Evolutionary conservation across 2,797 vertebrate genomes (phyloP).

Genomic region (Sebastes steindachneri): DNA sequence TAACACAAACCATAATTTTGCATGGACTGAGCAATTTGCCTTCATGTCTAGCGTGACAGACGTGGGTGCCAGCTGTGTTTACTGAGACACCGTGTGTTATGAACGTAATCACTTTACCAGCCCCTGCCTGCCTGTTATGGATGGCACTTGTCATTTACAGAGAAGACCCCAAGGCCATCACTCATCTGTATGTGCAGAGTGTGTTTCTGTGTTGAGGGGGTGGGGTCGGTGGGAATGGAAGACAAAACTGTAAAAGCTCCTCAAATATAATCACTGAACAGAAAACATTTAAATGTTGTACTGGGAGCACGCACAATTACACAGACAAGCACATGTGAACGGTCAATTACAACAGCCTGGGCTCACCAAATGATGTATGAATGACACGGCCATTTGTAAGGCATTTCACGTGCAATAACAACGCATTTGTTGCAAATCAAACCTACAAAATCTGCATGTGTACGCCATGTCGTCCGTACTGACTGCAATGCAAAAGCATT

Average conservation of each 20-base stretch:
- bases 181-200: slow-evolving; percentile 48
- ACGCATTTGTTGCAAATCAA: too few species aligned
- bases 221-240: neutral
- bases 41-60: slow-evolving; percentile 57
- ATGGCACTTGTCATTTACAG: slow-evolving; percentile 81
- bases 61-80: slow-evolving; percentile 79
- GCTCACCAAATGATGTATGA: too few species aligned
- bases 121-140: slow-evolving; percentile 75
- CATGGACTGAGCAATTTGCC: slow-evolving; percentile 58
- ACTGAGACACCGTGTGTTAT: slow-evolving; percentile 71
- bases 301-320: neutral
- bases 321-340: slow-evolving; percentile 4
- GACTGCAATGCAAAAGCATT: too few species aligned
- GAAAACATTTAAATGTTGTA: neutral
- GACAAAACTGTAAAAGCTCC: slow-evolving; percentile 20
- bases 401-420: too few species aligned
- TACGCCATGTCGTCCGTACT: too few species aligned
- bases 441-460: too few species aligned
- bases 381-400: too few species aligned
- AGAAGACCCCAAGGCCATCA: slow-evolving; percentile 72
- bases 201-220: slow-evolving; percentile 12
- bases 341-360: neutral
- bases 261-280: slow-evolving; percentile 26
- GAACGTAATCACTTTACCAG: slow-evolving; percentile 80
- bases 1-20: slow-evolving; percentile 59